These are phyloP conservation scores for Ciconia maguari DNA, from an alignment of 2,113 vertebrate species.

Conservation along the genomic window DNA sequence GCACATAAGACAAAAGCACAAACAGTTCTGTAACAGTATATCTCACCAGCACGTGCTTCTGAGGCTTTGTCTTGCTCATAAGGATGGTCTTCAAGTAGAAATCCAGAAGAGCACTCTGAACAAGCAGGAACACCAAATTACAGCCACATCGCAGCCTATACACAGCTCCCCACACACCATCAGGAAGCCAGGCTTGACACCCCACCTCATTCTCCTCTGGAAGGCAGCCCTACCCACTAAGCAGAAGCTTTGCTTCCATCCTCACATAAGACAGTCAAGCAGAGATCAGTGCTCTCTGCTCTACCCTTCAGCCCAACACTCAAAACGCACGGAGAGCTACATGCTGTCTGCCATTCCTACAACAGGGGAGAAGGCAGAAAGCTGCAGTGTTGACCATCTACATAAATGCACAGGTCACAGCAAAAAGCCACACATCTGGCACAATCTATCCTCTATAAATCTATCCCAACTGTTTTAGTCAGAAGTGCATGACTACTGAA, in stretches of 20 bases:
- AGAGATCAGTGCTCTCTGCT: background rate
- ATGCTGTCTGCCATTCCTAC: background rate
- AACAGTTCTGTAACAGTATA: background rate
- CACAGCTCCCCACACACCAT: fast-evolving
- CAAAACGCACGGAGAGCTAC: fast-evolving
- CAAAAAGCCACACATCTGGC: background rate
- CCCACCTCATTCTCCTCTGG: background rate
- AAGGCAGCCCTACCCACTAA: background rate
- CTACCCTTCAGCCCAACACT: background rate
- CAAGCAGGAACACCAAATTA: background rate
- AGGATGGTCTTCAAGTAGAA: slow-evolving; percentile 93
- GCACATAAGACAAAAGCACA: background rate
- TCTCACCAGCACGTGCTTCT: slow-evolving; percentile 88
- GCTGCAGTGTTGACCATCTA: background rate
- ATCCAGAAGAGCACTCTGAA: slow-evolving; percentile 85
- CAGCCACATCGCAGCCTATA: background rate
- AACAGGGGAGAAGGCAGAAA: background rate
- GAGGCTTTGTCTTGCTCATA: slow-evolving; percentile 93
- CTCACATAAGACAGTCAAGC: background rate
- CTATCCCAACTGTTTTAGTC: background rate
- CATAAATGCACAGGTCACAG: background rate
- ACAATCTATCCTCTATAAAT: background rate
- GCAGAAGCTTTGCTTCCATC: background rate
- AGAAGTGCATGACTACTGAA: background rate
- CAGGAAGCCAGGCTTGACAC: background rate